Evolutionary conservation across 2,797 vertebrate genomes (phyloP).

Genomic region (Melanotaenia trifasciata): DNA sequence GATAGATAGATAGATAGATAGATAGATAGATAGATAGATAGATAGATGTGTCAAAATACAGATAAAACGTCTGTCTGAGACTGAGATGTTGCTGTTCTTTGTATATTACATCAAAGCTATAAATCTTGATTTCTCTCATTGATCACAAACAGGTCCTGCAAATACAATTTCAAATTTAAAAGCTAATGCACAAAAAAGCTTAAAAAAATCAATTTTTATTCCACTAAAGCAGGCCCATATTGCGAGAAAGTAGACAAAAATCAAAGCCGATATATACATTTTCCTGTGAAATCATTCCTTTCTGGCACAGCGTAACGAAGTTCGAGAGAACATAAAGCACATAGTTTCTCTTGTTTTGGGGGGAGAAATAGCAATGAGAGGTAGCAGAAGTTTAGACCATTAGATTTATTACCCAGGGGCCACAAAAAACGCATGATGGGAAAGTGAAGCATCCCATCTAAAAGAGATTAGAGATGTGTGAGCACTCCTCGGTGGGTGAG

Average conservation of each 20-base stretch:
- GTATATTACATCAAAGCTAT: slow-evolving; percentile 83
- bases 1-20: slow-evolving; percentile 22
- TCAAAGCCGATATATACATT: slow-evolving; percentile 88
- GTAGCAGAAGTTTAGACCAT: slow-evolving; percentile 84
- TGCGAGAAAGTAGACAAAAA: slow-evolving; percentile 86
- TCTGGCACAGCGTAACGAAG: slow-evolving; percentile 79
- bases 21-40: slow-evolving; percentile 15
- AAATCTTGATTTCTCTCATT: slow-evolving; percentile 85
- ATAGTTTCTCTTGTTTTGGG: slow-evolving; percentile 64
- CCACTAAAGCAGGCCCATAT: slow-evolving; percentile 83
- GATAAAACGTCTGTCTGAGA: slow-evolving; percentile 38
- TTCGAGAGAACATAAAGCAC: slow-evolving; percentile 83
- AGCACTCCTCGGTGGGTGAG: slow-evolving; percentile 80
- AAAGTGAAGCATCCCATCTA: slow-evolving; percentile 80
- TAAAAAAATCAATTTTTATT: slow-evolving; percentile 89
- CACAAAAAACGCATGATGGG: slow-evolving; percentile 75
- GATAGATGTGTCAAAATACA: slow-evolving; percentile 25
- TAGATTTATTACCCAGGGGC: slow-evolving; percentile 84
- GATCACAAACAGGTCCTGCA: slow-evolving; percentile 86
- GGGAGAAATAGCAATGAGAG: slow-evolving; percentile 69
- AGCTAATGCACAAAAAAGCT: slow-evolving; percentile 89
- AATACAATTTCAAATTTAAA: slow-evolving; percentile 87
- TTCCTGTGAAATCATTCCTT: slow-evolving; percentile 84
- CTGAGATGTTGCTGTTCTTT: slow-evolving; percentile 59
- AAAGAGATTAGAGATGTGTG: slow-evolving; percentile 83